Percentiles rank a stretch among this genome's conserved stretches.
Conservation (phyloP, 1,140 invertebrate species). For the Berghia stephanieae region DNA sequence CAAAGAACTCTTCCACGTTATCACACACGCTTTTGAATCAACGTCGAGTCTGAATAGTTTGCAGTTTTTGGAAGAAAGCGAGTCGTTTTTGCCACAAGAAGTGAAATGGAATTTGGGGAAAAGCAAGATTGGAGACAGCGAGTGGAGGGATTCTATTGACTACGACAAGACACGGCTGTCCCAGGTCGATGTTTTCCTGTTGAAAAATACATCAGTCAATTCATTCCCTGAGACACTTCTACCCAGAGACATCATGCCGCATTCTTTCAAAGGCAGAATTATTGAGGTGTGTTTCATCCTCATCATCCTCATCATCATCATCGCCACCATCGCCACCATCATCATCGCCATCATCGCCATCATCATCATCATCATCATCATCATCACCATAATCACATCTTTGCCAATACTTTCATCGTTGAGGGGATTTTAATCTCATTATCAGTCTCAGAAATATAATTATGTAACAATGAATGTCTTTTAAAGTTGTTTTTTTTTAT, state of each 20-base stretch:
- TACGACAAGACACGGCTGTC: not conserved
- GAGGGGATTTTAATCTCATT: too few relatives aligned
- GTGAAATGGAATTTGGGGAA: not conserved
- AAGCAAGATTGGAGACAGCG: not conserved
- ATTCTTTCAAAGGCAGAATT: not conserved
- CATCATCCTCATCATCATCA: too few relatives aligned
- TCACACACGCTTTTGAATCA: not conserved
- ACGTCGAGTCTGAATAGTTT: not conserved
- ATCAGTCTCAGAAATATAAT: too few relatives aligned
- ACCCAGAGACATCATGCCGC: slow-evolving; percentile 16
- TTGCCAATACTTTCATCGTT: too few relatives aligned
- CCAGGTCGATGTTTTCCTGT: not conserved
- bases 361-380: too few relatives aligned
- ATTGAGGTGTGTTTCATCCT: slow-evolving; percentile 12
- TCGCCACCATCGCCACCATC: too few relatives aligned
- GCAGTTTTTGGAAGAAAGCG: not conserved
- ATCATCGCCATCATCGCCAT: too few relatives aligned
- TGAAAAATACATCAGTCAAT: not conserved
- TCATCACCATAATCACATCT: too few relatives aligned
- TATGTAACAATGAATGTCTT: too few relatives aligned
- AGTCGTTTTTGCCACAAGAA: not conserved
- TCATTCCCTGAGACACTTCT: slow-evolving; percentile 1
- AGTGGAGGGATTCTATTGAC: not conserved
- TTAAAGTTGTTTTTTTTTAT: too few relatives aligned
- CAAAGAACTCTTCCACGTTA: not conserved